Base-by-base conservation (phyloP, 2,797 vertebrate species). In the Zonotrichia albicollis region DNA sequence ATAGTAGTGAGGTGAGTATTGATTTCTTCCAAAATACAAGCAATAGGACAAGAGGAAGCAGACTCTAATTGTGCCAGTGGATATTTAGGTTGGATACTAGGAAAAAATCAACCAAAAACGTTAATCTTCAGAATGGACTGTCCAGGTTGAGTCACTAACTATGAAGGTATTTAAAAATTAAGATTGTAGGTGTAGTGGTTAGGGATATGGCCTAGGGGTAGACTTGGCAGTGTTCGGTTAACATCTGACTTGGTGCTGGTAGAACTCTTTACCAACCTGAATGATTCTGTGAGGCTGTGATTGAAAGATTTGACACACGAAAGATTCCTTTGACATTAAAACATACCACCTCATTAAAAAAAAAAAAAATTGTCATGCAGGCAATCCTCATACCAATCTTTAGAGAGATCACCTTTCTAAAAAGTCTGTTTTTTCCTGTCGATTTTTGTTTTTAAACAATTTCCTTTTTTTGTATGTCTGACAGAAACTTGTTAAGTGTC, bases 391-490 rank as follows among this genome's bases (percentile, higher is more conserved):
- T 20, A 29, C 1, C 4, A 71, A 8, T 55, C 32, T 21, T 66
- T 80, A 85, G 50, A 68, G 18, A 87, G 3, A 8, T 9, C 7
- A 58, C 25, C 6, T 87, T 85, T 67, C 30, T 53, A 53, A 76
- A 82, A 67, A 9, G 8, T 15, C 53, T 54, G 29, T 0, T 79
- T 82, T 81, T 74, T 80, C 26, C 48, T 85, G 55, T 32, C 55
- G 76, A 6, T 87, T 89, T 87, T 87, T 2, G 54, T 93, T 92
- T 87, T 87, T 30, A 40, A 87, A 74, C 43, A 87, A 67, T 83
- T 91, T 83, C 9, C 3, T 17, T 83, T 83, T 84, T 83, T 45
- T 53, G 3, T 77, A 21, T 68, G 11, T 74, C 42, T 87, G 72
- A 77, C 50, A 85, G 53, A 64, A 89, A 71, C 25, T 61, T 91